Evolutionary conservation across 1,140 invertebrate species (phyloP).

Genomic region (Bombus confusus): DNA sequence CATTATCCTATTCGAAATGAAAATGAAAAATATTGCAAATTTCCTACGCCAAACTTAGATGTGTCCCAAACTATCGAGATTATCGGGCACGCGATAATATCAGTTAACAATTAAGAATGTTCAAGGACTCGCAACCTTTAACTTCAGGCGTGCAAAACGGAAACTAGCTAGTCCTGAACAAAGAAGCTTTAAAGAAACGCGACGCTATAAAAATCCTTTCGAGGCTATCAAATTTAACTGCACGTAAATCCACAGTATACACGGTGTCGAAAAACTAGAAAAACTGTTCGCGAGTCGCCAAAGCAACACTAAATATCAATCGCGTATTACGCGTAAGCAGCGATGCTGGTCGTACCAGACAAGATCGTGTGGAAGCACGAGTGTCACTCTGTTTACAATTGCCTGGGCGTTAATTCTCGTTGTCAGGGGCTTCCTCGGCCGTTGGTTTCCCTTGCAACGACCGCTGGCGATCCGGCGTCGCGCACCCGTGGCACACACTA

Average conservation of each 20-base stretch:
- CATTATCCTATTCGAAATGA: no score
- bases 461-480: no score
- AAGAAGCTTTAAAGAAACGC: neutral
- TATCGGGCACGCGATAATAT: no score
- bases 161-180: neutral
- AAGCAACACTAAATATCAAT: neutral
- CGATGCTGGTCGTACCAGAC: neutral
- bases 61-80: no score
- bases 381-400: constrained; percentile 20
- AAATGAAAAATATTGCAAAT: no score
- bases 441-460: constrained; percentile 3
- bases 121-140: no score
- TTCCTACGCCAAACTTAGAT: no score
- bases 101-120: neutral
- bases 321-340: neutral
- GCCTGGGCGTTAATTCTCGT: neutral
- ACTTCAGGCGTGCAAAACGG: neutral
- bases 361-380: neutral
- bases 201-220: neutral
- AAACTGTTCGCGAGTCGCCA: no score
- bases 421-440: neutral
- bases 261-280: neutral
- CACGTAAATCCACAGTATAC: neutral
- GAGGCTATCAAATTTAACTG: constrained; percentile 14
- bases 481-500: neutral